phyloP scores from a whole-genome alignment of 1,140 invertebrate genomes.

The Platyscapa corneri region DNA sequence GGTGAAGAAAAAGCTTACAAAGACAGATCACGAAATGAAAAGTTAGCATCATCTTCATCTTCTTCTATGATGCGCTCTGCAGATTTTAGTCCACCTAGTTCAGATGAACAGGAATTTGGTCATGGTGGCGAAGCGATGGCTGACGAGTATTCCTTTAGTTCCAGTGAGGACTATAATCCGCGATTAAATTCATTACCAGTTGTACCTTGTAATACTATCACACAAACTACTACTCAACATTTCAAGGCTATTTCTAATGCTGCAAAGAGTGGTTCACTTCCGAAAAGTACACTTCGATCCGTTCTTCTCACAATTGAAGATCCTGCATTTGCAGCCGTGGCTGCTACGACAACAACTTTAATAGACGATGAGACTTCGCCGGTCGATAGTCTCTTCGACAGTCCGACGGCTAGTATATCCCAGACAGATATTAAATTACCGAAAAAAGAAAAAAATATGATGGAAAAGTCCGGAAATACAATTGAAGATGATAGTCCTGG shows the following conservation, averaged over 20 bases:
- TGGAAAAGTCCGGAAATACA: constrained; percentile 71
- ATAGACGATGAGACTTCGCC: constrained; percentile 87
- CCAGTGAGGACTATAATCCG: constrained; percentile 70
- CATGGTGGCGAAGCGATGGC: constrained; percentile 82
- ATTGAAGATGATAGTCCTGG: constrained; percentile 78
- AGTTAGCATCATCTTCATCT: constrained; percentile 51
- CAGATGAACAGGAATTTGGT: constrained; percentile 71
- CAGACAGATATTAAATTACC: constrained; percentile 65
- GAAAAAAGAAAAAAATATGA: constrained; percentile 65
- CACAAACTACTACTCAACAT: constrained; percentile 61
- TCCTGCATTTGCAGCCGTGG: constrained; percentile 84
- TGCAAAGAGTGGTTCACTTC: constrained; percentile 61
- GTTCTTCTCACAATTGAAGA: constrained; percentile 80
- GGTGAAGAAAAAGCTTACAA: constrained; percentile 75
- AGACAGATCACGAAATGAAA: constrained; percentile 72
- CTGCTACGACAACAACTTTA: constrained; percentile 80
- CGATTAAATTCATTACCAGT: not conserved
- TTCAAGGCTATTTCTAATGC: constrained; percentile 60
- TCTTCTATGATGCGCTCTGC: constrained; percentile 33
- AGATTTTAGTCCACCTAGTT: constrained; percentile 72
- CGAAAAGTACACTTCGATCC: constrained; percentile 65
- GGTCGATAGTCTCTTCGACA: constrained; percentile 84
- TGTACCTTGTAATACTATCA: constrained; percentile 63
- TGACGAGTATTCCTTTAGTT: constrained; percentile 78
- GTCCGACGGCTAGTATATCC: constrained; percentile 77